Evolutionary conservation across 2,113 vertebrate genomes (phyloP).

Genomic region (Geothlypis trichas): DNA sequence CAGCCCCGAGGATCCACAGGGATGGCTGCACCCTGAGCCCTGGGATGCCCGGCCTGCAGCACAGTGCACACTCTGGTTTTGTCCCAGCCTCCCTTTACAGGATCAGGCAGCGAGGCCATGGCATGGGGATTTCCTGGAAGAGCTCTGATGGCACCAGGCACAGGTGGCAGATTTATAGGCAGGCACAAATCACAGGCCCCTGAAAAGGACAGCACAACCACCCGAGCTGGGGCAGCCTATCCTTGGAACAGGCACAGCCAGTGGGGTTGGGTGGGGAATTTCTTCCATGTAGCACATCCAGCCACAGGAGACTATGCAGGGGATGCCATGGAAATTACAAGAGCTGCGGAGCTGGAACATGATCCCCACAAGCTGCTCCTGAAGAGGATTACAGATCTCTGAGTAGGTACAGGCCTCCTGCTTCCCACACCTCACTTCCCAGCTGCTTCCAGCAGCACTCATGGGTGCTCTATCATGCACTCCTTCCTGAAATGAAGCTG

Average conservation of each 20-base stretch:
- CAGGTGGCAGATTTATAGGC: background rate
- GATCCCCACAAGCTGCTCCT: background rate
- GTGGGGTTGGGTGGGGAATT: background rate
- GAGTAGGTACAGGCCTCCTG: background rate
- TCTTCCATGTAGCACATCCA: background rate
- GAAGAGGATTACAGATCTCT: background rate
- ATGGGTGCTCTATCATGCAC: background rate
- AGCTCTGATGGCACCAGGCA: background rate
- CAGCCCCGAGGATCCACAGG: background rate
- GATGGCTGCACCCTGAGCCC: background rate
- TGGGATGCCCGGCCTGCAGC: background rate
- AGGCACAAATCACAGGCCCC: background rate
- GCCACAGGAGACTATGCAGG: background rate
- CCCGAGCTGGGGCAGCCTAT: background rate
- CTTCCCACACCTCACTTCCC: fast-evolving
- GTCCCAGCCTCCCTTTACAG: background rate
- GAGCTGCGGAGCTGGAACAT: background rate
- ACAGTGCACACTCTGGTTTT: background rate
- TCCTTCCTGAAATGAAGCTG: background rate
- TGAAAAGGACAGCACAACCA: background rate
- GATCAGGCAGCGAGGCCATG: background rate
- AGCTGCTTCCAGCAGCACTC: background rate
- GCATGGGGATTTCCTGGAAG: background rate
- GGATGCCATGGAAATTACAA: background rate
- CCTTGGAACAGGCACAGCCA: background rate